Base-by-base conservation (phyloP, 2,797 vertebrate genomes). In the Siniperca scherzeri region DNA sequence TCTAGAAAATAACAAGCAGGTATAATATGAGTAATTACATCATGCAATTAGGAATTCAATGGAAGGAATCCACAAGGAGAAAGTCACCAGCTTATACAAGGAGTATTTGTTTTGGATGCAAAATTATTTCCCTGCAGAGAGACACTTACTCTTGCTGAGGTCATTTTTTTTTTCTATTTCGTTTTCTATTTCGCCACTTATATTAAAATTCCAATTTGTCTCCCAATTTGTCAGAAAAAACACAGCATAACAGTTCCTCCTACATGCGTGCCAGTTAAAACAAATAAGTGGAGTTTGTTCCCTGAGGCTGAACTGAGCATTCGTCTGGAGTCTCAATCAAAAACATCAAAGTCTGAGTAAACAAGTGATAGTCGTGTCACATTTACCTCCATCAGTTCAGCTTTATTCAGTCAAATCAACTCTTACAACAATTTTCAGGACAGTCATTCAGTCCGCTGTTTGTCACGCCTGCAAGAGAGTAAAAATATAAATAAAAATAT, bases 1-100 rank as follows among this genome's bases (percentile, higher is more conserved):
- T 81, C 59, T 74, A 82, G 42, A 78, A 80, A 91, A 87, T 84
- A 88, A 89, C 76, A 77, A 78, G 56, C 77, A 83, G 77, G 60
- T 79, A 86, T 70, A 81, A 74, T 69, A 62, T 74, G 55, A 82
- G 76, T 74, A 87, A 77, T 91, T 85, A 67, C 80, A 88, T 85
- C 79, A 70, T 84, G 80, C 42, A 79, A 75, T 76, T 67, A 80
- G 30, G 50, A 84, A 88, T 88, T 77, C 25, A 77, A 17, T 67
- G 53, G 36, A 66, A 67, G 16, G 48, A 85, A 82, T 59, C 50
- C 36, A 82, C 48, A 60, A 9, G 22, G 38, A 48, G 50, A 60
- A 67, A 70, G 17, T 68, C 25, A 25, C 2, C 4, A 42, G 17
- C 22, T 73, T 74, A 36, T 2, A 60, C 30, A 57, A 65, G 42